A percentile compares a stretch with the other conserved stretches of the same genome.
phyloP scores from a whole-genome alignment of 2,888 invertebrate genomes.

The Congeria kusceri region DNA sequence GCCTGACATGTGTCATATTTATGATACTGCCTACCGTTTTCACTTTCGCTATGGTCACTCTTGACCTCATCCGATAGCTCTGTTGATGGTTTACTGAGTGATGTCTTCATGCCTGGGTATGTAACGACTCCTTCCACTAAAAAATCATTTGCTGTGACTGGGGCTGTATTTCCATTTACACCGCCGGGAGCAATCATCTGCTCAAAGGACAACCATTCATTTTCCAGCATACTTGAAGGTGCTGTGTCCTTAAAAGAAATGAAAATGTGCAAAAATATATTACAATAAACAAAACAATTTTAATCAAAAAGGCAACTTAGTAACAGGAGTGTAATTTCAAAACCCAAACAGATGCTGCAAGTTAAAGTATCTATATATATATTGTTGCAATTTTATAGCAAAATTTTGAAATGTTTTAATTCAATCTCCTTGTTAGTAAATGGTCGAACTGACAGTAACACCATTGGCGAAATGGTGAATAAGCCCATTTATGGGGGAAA shows the following conservation, averaged over 20 bases:
- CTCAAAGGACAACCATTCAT: slow-evolving; percentile 81
- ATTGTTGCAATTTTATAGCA: too few relatives aligned
- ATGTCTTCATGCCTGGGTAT: slow-evolving; percentile 60
- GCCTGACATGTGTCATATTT: too few relatives aligned
- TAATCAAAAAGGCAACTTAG: not conserved
- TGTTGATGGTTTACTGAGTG: not conserved
- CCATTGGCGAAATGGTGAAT: too few relatives aligned
- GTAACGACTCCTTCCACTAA: slow-evolving; percentile 62
- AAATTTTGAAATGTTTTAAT: too few relatives aligned
- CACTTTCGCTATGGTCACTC: not conserved
- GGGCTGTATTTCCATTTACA: slow-evolving; percentile 33
- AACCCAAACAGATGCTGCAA: too few relatives aligned
- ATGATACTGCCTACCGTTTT: slow-evolving; percentile 2
- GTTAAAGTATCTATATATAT: too few relatives aligned
- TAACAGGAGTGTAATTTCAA: too few relatives aligned
- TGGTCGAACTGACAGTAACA: too few relatives aligned
- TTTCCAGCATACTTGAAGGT: slow-evolving; percentile 40
- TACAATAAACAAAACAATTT: not conserved
- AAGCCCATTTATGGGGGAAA: too few relatives aligned
- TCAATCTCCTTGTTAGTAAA: too few relatives aligned
- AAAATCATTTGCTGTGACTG: slow-evolving; percentile 48
- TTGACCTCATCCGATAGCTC: not conserved
- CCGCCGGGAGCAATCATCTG: slow-evolving; percentile 72
- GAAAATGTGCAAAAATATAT: not conserved
- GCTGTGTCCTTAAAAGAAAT: not conserved